Evolutionary conservation across 1,140 invertebrate genomes (phyloP).

Genomic region (Ectropis grisescens): DNA sequence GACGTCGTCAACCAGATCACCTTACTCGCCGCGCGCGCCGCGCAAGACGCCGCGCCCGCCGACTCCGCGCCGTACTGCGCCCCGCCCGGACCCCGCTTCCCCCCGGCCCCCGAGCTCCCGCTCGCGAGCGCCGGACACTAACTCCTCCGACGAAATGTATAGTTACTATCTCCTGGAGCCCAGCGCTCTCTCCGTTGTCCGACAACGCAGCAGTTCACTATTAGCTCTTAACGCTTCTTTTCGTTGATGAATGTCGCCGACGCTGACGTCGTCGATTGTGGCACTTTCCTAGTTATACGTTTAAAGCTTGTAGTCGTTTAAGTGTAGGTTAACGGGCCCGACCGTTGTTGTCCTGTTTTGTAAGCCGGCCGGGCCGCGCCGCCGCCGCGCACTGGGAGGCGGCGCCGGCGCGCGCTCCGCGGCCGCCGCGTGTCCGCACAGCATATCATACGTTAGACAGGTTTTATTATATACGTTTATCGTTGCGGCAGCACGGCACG

Average conservation of each 20-base stretch:
- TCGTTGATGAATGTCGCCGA: slow-evolving; percentile 55
- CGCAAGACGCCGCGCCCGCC: slow-evolving; percentile 63
- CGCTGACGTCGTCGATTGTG: too few relatives aligned
- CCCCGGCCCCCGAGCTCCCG: slow-evolving; percentile 66
- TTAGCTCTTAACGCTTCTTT: slow-evolving; percentile 68
- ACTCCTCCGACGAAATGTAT: slow-evolving; percentile 63
- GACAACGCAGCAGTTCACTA: slow-evolving; percentile 69
- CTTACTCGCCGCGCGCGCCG: slow-evolving; percentile 78
- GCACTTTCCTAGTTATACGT: slow-evolving; percentile 62
- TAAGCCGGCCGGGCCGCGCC: slow-evolving; percentile 33
- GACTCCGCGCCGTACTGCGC: slow-evolving; percentile 70
- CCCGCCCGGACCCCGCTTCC: slow-evolving; percentile 68
- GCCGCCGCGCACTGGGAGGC: slow-evolving; percentile 66
- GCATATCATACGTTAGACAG: slow-evolving; percentile 70
- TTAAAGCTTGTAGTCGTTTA: slow-evolving; percentile 65
- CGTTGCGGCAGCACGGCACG: slow-evolving; percentile 45
- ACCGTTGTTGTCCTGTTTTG: slow-evolving; percentile 27
- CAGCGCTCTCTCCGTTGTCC: slow-evolving; percentile 63
- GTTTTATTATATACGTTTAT: slow-evolving; percentile 67
- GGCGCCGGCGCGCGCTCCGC: slow-evolving; percentile 45
- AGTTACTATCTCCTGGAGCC: slow-evolving; percentile 61
- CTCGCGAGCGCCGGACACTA: slow-evolving; percentile 73
- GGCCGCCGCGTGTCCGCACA: slow-evolving; percentile 39
- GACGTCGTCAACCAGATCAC: slow-evolving; percentile 88
- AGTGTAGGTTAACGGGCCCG: slow-evolving; percentile 57